Evolutionary conservation across 2,113 vertebrate genomes (phyloP), one percentile per base, ranked within the genome.

Genomic region (Callipepla squamata): DNA sequence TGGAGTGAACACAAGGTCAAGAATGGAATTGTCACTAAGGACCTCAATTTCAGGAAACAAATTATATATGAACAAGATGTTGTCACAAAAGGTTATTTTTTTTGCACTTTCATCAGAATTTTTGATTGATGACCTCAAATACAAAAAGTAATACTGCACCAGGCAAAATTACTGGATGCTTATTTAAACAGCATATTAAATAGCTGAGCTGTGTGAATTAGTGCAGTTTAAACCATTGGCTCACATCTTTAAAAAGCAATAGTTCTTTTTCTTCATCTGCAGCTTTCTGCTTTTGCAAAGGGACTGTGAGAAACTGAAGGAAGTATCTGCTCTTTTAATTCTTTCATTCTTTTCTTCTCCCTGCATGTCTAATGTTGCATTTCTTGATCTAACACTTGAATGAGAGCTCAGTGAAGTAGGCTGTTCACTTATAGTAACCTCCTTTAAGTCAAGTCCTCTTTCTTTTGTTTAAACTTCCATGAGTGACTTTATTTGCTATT

Each of bases 21-120:
- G 89, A 92, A 28, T 58, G 76, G 88, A 95, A 95, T 58, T 92
- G 74, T 89, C 83, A 76, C 66, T 90, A 87, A 78, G 73, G 90
- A 94, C 90, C 90, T 96, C 85, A 86, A 1, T 97, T 96, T 96
- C 69, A 79, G 86, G 93, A 92, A 97, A 93, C 81, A 96, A 96
- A 95, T 96, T 77, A 81, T 80, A 89, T 57, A 57, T 88, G 95
- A 90, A 86, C n/a, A 75, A 84, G 34, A 45, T 22, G 26, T 88
- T 96, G 86, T 94, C 83, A 68, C 32, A 58, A 92, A 96, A 94
- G 88, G 70, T 94, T 94, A 70, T 92, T 96, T 90, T 40, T 67
- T 67, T 94, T 89, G 59, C n/a, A 73, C 82, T 95, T 88, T 92
- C 47, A 89, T 94, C 83, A 80, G 76, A 89, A 13, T 62, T 88